Evolutionary conservation across 1,140 invertebrate genomes (phyloP).

Genomic region (Battus philenor): DNA sequence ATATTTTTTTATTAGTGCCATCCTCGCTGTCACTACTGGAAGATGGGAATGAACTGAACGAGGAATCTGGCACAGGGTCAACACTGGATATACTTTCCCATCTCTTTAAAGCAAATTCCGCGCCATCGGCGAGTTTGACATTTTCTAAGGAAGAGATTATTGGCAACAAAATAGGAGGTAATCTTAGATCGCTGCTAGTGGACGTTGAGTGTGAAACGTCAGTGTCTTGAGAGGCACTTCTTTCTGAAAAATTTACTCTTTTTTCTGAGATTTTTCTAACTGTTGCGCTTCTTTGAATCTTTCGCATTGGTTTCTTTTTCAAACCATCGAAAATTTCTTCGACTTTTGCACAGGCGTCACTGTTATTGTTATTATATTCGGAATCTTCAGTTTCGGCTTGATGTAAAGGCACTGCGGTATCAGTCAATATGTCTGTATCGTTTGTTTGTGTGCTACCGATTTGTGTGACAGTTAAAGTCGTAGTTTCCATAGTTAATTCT

Average conservation of each 20-base stretch:
- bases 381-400: slow-evolving; percentile 39
- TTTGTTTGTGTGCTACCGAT: slow-evolving; percentile 33
- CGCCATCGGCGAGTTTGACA: slow-evolving; percentile 48
- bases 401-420: slow-evolving; percentile 40
- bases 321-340: slow-evolving; percentile 21
- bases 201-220: slow-evolving; percentile 75
- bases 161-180: slow-evolving; percentile 83
- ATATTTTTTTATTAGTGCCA: slow-evolving; percentile 51
- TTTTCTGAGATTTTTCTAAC: slow-evolving; percentile 55
- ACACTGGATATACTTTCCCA: slow-evolving; percentile 79
- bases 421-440: slow-evolving; percentile 37
- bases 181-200: slow-evolving; percentile 75
- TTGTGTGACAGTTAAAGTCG: slow-evolving; percentile 30
- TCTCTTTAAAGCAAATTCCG: slow-evolving; percentile 56
- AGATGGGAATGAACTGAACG: slow-evolving; percentile 77
- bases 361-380: slow-evolving; percentile 41
- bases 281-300: slow-evolving; percentile 60
- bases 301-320: slow-evolving; percentile 32
- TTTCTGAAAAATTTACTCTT: slow-evolving; percentile 69
- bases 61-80: slow-evolving; percentile 81
- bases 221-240: slow-evolving; percentile 77
- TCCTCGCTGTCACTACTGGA: slow-evolving; percentile 75
- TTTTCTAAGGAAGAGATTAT: slow-evolving; percentile 77
- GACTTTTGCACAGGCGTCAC: slow-evolving; percentile 34
- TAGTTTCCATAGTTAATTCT: slow-evolving; percentile 41